phyloP scores from a whole-genome alignment of 2,888 invertebrate genomes.

The Melipona bicolor region DNA sequence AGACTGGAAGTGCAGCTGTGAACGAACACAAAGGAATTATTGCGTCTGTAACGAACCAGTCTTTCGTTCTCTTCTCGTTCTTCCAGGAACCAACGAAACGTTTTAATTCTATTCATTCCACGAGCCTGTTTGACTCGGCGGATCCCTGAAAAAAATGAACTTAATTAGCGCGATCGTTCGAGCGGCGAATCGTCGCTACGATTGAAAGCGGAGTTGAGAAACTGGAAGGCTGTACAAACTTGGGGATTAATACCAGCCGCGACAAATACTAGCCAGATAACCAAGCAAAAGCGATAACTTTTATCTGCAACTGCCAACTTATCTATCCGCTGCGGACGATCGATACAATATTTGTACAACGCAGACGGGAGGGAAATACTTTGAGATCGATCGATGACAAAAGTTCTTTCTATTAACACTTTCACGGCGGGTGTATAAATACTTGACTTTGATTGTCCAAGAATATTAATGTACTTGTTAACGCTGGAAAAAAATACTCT shows the following conservation, averaged over 20 bases:
- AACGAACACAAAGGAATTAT: constrained; percentile 7
- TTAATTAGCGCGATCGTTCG: background rate
- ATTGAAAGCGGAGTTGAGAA: background rate
- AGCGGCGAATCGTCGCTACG: background rate
- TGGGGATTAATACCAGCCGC: background rate
- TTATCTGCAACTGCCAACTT: background rate
- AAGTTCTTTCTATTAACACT: too few species aligned
- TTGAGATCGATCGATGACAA: too few species aligned
- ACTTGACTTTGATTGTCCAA: too few species aligned
- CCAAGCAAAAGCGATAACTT: background rate
- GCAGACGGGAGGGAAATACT: too few species aligned
- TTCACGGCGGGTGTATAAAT: too few species aligned
- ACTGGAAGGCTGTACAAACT: background rate
- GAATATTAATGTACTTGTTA: too few species aligned
- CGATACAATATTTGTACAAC: background rate
- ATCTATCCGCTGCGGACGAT: background rate
- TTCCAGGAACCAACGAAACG: constrained; percentile 1
- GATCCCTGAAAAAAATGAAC: background rate
- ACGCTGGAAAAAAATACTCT: too few species aligned
- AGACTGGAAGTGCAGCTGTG: background rate
- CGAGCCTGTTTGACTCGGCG: background rate
- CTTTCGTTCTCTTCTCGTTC: background rate
- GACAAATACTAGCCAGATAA: background rate
- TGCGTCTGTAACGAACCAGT: background rate
- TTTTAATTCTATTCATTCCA: constrained; percentile 8